Percentiles rank a stretch among this genome's conserved stretches.
Conservation (phyloP, 2,113 vertebrate genomes). For the Hippocampus abdominalis region DNA sequence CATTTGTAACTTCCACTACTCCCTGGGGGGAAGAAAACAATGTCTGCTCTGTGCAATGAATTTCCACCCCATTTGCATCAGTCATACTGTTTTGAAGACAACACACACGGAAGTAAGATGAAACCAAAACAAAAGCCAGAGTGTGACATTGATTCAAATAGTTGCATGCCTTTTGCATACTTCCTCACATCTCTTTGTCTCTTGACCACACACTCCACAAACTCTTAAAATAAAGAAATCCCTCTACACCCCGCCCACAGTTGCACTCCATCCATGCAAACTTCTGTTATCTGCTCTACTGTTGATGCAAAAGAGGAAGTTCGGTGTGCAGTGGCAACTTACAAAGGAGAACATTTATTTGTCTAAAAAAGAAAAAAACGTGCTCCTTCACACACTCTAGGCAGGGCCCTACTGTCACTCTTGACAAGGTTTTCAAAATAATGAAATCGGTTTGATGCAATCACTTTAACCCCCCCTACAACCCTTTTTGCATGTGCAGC, state of each 20-base stretch:
- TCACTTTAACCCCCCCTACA: constrained; percentile 6
- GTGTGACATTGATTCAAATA: constrained; percentile 1
- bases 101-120: constrained; percentile 11
- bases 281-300: constrained; percentile 51
- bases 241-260: background rate
- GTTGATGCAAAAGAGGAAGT: constrained; percentile 70
- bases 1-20: background rate
- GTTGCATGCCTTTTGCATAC: constrained; percentile 9
- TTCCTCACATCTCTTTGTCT: constrained; percentile 12
- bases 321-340: constrained; percentile 34
- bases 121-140: constrained; percentile 8
- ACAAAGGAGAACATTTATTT: constrained; percentile 43
- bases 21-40: background rate
- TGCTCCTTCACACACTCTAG: constrained; percentile 17
- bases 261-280: constrained; percentile 17
- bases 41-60: background rate
- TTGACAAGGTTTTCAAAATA: constrained; percentile 17
- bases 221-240: background rate
- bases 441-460: constrained; percentile 1
- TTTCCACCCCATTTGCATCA: constrained; percentile 33
- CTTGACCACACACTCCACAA: background rate
- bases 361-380: constrained; percentile 25
- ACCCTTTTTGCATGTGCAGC: constrained; percentile 26
- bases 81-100: constrained; percentile 20
- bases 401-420: background rate